Conservation (phyloP, 2,888 invertebrate species). For the Cosmia trapezina region DNA sequence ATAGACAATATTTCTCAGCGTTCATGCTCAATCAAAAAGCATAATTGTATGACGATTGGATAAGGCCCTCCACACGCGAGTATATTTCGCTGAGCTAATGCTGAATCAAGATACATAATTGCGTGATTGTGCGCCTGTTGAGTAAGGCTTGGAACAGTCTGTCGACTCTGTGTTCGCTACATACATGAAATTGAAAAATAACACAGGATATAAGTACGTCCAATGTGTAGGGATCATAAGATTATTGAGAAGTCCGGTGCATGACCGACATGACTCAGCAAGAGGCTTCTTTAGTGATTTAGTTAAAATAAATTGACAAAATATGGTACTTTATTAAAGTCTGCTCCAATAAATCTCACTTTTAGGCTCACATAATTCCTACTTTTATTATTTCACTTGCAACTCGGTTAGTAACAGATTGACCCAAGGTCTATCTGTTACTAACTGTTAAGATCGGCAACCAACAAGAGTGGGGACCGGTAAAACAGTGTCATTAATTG, state of each 20-base stretch:
- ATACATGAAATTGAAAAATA: not conserved
- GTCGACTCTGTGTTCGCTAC: not conserved
- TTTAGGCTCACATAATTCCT: too few relatives aligned
- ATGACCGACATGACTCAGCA: not conserved
- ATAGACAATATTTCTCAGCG: slow-evolving; percentile 18
- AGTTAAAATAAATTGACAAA: not conserved
- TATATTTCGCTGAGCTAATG: slow-evolving; percentile 51
- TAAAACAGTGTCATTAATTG: too few relatives aligned
- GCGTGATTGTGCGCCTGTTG: slow-evolving; percentile 33
- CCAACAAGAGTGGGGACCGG: too few relatives aligned
- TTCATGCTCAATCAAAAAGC: slow-evolving; percentile 40
- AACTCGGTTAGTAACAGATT: too few relatives aligned
- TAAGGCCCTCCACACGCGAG: slow-evolving; percentile 37
- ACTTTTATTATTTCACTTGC: too few relatives aligned
- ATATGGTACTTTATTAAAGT: too few relatives aligned
- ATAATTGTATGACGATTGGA: slow-evolving; percentile 50
- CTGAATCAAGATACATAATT: slow-evolving; percentile 51
- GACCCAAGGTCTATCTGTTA: too few relatives aligned
- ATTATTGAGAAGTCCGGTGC: too few relatives aligned
- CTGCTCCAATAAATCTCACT: too few relatives aligned
- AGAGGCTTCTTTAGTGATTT: not conserved
- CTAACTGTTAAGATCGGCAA: too few relatives aligned
- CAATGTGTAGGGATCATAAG: not conserved
- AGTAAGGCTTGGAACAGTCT: slow-evolving; percentile 20
- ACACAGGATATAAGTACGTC: not conserved